These are phyloP conservation scores for Mionectes macconnelli DNA, from an alignment of 2,113 vertebrate genomes.

Conservation along the genomic window DNA sequence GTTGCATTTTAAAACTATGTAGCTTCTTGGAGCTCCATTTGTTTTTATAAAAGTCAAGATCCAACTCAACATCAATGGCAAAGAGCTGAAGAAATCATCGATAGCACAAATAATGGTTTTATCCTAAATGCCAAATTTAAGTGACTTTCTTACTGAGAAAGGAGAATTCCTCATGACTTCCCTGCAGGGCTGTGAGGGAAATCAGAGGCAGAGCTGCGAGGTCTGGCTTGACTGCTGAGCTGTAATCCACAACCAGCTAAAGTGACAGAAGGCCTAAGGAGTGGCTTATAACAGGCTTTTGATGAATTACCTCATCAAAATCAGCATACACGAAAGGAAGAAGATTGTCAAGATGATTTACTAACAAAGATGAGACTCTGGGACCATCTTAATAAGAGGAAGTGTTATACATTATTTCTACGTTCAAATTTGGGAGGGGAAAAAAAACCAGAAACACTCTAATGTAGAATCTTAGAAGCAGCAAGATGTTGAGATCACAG, in stretches of 20 bases:
- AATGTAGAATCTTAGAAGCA: background rate
- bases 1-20: background rate
- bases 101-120: background rate
- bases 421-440: background rate
- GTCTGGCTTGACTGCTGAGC: background rate
- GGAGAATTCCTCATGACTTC: background rate
- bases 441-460: too few species aligned
- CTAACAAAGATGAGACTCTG: background rate
- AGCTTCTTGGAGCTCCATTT: background rate
- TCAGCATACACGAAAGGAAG: background rate
- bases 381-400: background rate
- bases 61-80: background rate
- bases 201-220: background rate
- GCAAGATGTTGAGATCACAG: background rate
- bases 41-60: background rate
- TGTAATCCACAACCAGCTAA: background rate
- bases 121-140: background rate
- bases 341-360: background rate
- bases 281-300: background rate
- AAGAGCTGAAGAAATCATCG: background rate
- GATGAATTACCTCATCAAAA: background rate
- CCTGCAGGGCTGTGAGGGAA: background rate
- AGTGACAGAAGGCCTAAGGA: background rate
- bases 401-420: background rate
- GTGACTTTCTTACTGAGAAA: background rate